Evolutionary conservation across 2,888 invertebrate genomes (phyloP), one percentile per base, ranked within the genome.

Genomic region (Fragum whitleyi): DNA sequence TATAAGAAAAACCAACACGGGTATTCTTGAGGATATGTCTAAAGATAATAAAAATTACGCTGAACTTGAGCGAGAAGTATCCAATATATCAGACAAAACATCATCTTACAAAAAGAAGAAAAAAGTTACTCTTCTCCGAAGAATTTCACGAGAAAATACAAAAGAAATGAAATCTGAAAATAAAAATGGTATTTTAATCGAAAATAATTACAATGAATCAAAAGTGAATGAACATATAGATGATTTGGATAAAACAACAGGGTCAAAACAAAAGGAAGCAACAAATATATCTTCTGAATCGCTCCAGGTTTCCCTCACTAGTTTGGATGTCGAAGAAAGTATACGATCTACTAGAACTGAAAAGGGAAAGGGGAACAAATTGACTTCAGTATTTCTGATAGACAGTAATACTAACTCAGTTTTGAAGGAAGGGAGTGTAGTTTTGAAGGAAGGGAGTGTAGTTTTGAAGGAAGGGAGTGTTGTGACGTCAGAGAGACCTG

Each of bases 131-230:
- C 21, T 65, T 19, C n/a, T 65, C 9, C 21, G 42, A n/a, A 65
- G 36, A 26, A 9, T 65, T 39, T 65, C 65, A 23, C 39, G 65
- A 23, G 65, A 65, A 65, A 65, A 42, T 19, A 65, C 65, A 9
- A 65, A 42, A 65, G 65, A 65, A 23, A 65, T 42, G 42, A 65
- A 42, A 42, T 9, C 21, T 2, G 23, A 14, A 11, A 23, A 21
- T 23, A 57, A 11, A 57, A 23, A 57, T 23, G 47, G 16, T 3
- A 9, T 47, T 47, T 2, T 47, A 14, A 9, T 3, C 21, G 42
- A 39, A 26, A 42, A 21, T 65, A 42, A 21, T n/a, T 23, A 42
- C 14, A 65, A 42, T 1, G 65, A 65, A 39, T 11, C 42, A 42
- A 23, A 42, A 42, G 42, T 42, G 19, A 65, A 42, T 19, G 65